These are phyloP conservation scores for Melinopterus prodromus DNA, from an alignment of 2,888 invertebrate species.

Conservation along the genomic window DNA sequence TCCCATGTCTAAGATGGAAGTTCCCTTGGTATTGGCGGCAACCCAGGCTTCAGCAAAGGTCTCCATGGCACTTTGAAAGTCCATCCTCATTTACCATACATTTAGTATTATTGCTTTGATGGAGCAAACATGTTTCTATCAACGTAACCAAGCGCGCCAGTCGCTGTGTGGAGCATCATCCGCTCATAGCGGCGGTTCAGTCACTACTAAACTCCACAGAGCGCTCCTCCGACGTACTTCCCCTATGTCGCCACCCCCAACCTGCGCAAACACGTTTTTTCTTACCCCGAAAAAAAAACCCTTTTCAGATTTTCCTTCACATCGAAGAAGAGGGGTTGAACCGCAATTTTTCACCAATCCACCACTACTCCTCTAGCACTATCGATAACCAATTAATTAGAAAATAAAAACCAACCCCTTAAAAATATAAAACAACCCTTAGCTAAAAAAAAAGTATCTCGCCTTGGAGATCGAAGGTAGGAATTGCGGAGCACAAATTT, in stretches of 20 bases:
- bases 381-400: not conserved
- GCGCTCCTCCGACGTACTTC: slow-evolving; percentile 25
- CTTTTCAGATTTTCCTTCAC: slow-evolving; percentile 47
- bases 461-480: no score
- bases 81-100: slow-evolving; percentile 69
- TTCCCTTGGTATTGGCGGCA: slow-evolving; percentile 84
- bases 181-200: slow-evolving; percentile 28
- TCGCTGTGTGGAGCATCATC: slow-evolving; percentile 18
- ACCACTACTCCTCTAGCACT: slow-evolving; percentile 21
- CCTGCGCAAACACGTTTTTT: slow-evolving; percentile 55
- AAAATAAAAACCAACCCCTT: not conserved
- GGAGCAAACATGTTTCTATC: slow-evolving; percentile 22
- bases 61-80: slow-evolving; percentile 99
- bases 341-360: slow-evolving; percentile 51
- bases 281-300: slow-evolving; percentile 57
- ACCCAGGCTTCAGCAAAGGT: slow-evolving; percentile 98
- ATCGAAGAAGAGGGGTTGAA: slow-evolving; percentile 38
- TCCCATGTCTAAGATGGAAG: slow-evolving; percentile 65
- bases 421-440: slow-evolving; percentile 13
- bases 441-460: not conserved
- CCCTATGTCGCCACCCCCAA: slow-evolving; percentile 51
- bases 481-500: not conserved
- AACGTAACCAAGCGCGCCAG: slow-evolving; percentile 11
- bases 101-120: not conserved
- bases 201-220: slow-evolving; percentile 35